Evolutionary conservation across 2,797 vertebrate species (phyloP).

Genomic region (Etheostoma perlongum): DNA sequence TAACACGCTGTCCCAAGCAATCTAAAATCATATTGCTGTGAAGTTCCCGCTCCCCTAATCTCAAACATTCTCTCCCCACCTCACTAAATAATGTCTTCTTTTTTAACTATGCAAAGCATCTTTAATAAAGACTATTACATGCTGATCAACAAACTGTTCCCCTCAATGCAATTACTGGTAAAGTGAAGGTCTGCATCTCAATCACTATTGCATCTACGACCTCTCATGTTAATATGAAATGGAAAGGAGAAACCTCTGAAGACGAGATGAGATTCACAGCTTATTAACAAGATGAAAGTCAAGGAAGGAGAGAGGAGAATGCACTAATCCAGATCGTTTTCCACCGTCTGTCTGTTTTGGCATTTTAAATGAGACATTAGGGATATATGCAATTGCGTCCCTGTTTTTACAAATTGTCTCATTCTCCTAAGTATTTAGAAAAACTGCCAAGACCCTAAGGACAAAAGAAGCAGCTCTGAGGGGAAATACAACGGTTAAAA

Average conservation of each 20-base stretch:
- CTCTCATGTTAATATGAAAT: conserved; percentile 59
- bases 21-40: background rate
- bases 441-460: conserved; percentile 62
- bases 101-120: conserved; percentile 38
- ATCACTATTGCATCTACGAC: conserved; percentile 43
- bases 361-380: conserved; percentile 79
- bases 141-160: conserved; percentile 64
- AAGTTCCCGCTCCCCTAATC: background rate
- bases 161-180: conserved; percentile 62
- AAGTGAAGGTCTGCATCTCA: conserved; percentile 62
- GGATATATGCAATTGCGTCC: conserved; percentile 59
- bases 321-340: conserved; percentile 75
- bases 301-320: conserved; percentile 63
- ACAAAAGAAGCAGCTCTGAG: conserved; percentile 29
- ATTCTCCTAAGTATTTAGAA: conserved; percentile 66
- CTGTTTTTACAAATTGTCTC: conserved; percentile 46
- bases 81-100: conserved; percentile 25
- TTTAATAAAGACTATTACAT: conserved; percentile 60
- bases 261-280: conserved; percentile 62
- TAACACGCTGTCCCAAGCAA: conserved; percentile 10
- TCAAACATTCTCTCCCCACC: conserved; percentile 13
- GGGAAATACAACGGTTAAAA: conserved; percentile 45
- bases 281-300: conserved; percentile 79
- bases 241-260: conserved; percentile 60
- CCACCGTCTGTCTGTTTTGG: conserved; percentile 68